Conservation (phyloP, 1,140 invertebrate genomes). For the honey bee (Apis mellifera) region Amel_HAv3.1 CM009940.2:7510501-7511000, state of each 20-base stretch:
- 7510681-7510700: conserved; percentile 15
- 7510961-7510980: neutral
- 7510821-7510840: conserved; percentile 30
- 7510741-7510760: conserved; percentile 1
- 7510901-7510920: neutral
- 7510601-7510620: too few relatives aligned
- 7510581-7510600: too few relatives aligned
- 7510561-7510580: too few relatives aligned
- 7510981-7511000: neutral
- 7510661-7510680: neutral
- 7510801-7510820: conserved; percentile 8
- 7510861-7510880: conserved; percentile 32
- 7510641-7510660: neutral
- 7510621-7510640: neutral
- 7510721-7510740: conserved; percentile 32
- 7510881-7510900: neutral
- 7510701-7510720: neutral
- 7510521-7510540: too few relatives aligned
- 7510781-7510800: conserved; percentile 22
- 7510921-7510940: neutral
- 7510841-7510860: conserved; percentile 26
- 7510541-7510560: too few relatives aligned
- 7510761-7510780: conserved; percentile 20
- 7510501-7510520: too few relatives aligned
- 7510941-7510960: too few relatives aligned